Evolutionary conservation across 2,888 invertebrate genomes (phyloP), one percentile per base, ranked within the genome.

Genomic region (Agrotis exclamationis): DNA sequence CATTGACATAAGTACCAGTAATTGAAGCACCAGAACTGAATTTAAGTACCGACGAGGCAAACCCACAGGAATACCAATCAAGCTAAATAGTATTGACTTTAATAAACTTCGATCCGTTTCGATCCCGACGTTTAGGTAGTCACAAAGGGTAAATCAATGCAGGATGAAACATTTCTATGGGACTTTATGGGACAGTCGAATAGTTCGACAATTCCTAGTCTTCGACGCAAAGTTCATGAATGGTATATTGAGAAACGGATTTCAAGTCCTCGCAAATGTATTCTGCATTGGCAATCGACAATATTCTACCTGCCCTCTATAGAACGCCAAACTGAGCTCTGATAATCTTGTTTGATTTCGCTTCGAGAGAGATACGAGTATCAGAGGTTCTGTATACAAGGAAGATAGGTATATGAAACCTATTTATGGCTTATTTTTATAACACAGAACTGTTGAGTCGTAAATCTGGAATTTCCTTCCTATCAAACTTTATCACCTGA

Each of bases 401-500:
- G 14, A 58, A 48, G n/a, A 39, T 65, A 64, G n/a, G 9, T 57
- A 56, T 56, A 66, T 44, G n/a, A 63, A 47, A 76, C 57, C 60
- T 62, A 75, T 75, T 75, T 51, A 62, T 24, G 63, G 44, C 44
- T 76, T 70, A 56, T 63, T 78, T 81, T 77, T 64, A 77, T 60
- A 44, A 76, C 68, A 75, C 48, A 68, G 63, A 80, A 63, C 74
- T 63, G 51, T 51, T 77, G 33, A 59, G 63, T 82, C 79, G 68
- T 79, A 79, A 82, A 82, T 68, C 65, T 28, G 64, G 56, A 45
- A 82, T 73, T 79, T 82, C 65, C 68, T 82, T 45, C 51, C 70
- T 54, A 70, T 63, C 77, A 68, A 82, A 82, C 18, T 82, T 82
- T 80, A 68, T 70, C 62, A 80, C 65, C 58, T 63, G 70, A 80